These are phyloP conservation scores for Tetranychus piercei DNA, from an alignment of 2,888 invertebrate genomes.

Conservation along the genomic window DNA sequence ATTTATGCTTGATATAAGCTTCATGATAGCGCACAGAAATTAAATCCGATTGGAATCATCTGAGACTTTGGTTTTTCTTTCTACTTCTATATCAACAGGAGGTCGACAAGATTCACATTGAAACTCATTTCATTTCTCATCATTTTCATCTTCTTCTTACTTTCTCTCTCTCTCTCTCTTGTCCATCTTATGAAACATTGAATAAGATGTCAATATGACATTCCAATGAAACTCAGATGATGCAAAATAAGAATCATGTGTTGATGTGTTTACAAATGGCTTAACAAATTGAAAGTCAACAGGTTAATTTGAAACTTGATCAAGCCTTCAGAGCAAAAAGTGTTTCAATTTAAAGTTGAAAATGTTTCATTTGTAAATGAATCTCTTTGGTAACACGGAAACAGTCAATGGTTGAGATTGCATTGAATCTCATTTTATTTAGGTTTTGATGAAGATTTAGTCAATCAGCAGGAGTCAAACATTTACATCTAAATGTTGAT, in stretches of 20 bases:
- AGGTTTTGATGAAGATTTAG: too few relatives aligned
- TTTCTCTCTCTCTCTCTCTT: neutral
- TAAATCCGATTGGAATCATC: constrained; percentile 1
- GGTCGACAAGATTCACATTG: neutral
- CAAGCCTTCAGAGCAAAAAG: too few relatives aligned
- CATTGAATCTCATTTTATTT: too few relatives aligned
- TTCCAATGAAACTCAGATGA: neutral
- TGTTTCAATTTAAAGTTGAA: too few relatives aligned
- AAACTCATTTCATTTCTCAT: neutral
- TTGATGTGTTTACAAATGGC: neutral
- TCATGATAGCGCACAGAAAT: neutral
- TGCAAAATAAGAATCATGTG: neutral
- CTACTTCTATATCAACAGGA: neutral
- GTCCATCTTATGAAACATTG: neutral
- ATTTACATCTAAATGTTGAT: too few relatives aligned
- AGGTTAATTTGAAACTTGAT: too few relatives aligned
- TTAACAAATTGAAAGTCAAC: neutral
- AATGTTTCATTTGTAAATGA: too few relatives aligned
- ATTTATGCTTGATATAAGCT: too few relatives aligned
- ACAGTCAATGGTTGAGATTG: too few relatives aligned
- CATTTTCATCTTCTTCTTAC: neutral
- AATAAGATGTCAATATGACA: neutral
- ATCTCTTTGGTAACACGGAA: too few relatives aligned
- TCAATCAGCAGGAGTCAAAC: too few relatives aligned
- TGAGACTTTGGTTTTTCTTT: neutral